Evolutionary conservation across 2,113 vertebrate genomes (phyloP).

Genomic region (Chrysemys picta): DNA sequence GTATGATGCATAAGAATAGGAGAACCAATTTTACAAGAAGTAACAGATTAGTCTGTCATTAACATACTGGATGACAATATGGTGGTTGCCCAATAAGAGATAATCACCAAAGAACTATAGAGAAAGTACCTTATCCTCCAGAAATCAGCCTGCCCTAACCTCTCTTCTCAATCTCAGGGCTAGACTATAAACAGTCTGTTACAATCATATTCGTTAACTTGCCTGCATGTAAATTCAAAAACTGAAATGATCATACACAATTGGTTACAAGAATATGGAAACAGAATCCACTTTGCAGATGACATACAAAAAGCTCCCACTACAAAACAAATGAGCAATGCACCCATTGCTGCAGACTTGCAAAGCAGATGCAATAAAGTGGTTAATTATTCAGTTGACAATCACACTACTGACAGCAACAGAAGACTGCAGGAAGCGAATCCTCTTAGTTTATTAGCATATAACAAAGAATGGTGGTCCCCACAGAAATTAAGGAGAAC

Average conservation of each 20-base stretch:
- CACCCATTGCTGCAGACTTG: constrained; percentile 31
- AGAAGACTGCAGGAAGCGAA: constrained; percentile 75
- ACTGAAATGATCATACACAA: neutral
- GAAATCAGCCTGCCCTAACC: neutral
- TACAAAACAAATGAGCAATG: constrained; percentile 53
- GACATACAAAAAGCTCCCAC: neutral
- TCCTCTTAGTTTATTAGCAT: constrained; percentile 63
- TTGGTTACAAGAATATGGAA: neutral
- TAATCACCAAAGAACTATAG: neutral
- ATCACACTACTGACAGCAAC: constrained; percentile 80
- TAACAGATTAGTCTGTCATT: constrained; percentile 35
- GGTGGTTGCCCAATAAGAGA: neutral
- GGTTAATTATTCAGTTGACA: constrained; percentile 76
- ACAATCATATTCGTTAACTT: neutral
- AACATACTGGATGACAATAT: neutral
- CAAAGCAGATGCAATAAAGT: constrained; percentile 66
- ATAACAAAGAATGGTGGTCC: constrained; percentile 60
- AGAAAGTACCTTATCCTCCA: neutral
- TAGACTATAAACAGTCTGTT: neutral
- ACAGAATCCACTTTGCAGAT: neutral
- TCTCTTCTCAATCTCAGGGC: neutral
- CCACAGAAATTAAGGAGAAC: constrained; percentile 54
- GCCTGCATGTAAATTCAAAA: neutral
- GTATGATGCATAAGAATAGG: constrained; percentile 36
- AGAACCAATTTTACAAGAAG: constrained; percentile 36